These are phyloP conservation scores for Hypanus sabinus DNA, from an alignment of 2,113 vertebrate species.

Conservation along the genomic window DNA sequence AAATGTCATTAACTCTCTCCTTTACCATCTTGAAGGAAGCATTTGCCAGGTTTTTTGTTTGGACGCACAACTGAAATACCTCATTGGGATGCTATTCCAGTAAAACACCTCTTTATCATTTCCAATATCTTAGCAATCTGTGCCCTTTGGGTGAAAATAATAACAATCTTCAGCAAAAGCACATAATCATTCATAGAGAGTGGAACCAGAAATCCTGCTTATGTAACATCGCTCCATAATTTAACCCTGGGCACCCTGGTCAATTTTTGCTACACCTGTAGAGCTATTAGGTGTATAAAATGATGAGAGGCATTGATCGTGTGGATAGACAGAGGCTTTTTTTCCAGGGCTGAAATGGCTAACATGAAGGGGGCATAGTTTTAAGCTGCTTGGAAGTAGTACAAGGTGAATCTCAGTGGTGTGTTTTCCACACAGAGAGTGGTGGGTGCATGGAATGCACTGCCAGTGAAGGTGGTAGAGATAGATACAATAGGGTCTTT, in stretches of 20 bases:
- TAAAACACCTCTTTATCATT: background rate
- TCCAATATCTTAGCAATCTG: background rate
- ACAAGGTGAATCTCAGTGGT: no score
- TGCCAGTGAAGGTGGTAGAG: no score
- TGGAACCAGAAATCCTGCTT: background rate
- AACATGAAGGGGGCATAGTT: no score
- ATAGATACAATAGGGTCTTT: no score
- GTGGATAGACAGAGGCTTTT: no score
- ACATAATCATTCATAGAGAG: background rate
- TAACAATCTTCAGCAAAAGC: background rate
- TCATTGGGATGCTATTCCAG: background rate
- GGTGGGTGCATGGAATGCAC: no score
- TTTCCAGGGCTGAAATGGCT: no score
- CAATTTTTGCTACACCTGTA: background rate
- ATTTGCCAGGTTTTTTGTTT: background rate
- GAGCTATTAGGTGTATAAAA: background rate
- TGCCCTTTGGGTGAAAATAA: background rate
- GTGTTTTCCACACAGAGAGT: no score
- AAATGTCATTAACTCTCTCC: background rate
- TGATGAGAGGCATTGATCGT: no score
- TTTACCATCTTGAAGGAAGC: background rate
- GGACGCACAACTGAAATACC: background rate
- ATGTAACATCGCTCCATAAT: background rate
- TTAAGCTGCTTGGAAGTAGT: no score
- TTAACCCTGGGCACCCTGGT: background rate